A percentile compares a stretch with the other conserved stretches of the same genome.
Evolutionary conservation across 37 sponge, comb jelly and placozoan species (phyloP).

Genomic region (Spongilla lacustris): DNA sequence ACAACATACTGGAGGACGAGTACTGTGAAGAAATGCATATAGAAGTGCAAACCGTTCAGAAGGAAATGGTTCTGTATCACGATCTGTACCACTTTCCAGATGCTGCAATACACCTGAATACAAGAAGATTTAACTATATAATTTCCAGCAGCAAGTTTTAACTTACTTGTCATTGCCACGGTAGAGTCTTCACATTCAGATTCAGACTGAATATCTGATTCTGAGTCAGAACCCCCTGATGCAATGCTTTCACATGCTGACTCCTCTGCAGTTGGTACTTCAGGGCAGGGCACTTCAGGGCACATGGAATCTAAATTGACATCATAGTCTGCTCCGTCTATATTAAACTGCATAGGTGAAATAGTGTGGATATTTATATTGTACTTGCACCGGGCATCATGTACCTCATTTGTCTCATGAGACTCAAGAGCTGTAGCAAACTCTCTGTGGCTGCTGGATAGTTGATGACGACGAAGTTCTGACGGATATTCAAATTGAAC

Average conservation of each 20-base stretch:
- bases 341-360: no score
- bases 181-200: not conserved
- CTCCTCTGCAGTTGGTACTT: not conserved
- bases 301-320: not conserved
- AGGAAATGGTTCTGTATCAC: not conserved
- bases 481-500: no score
- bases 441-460: no score
- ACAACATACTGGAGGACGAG: not conserved
- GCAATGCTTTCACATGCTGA: not conserved
- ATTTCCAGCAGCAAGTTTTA: not conserved
- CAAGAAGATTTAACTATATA: not conserved
- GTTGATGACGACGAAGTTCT: no score
- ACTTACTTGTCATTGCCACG: not conserved
- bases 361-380: no score
- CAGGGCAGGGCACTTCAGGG: not conserved
- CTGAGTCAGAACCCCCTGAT: not conserved
- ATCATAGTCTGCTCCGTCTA: not conserved
- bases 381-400: no score
- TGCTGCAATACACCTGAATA: not conserved
- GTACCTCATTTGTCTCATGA: no score
- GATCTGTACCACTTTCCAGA: not conserved
- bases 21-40: not conserved
- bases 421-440: no score
- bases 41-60: not conserved
- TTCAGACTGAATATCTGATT: not conserved